A percentile compares a stretch with the other conserved stretches of the same genome.
These are phyloP conservation scores for Pandemis heparana DNA, from an alignment of 2,888 invertebrate species.

Conservation along the genomic window DNA sequence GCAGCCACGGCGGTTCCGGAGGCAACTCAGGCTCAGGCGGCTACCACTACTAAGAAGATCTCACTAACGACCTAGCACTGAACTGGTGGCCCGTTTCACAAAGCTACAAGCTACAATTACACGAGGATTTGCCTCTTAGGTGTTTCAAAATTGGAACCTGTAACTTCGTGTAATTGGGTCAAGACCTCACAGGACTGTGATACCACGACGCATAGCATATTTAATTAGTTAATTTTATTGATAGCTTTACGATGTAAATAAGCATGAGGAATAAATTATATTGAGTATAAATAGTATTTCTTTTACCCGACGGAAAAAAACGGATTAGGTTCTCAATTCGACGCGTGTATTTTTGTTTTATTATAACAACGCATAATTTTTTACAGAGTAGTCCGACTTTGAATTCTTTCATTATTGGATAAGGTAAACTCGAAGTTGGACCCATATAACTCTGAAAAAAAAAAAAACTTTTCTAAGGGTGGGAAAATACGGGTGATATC, in stretches of 20 bases:
- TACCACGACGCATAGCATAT: constrained; percentile 73
- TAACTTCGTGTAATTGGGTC: constrained; percentile 12
- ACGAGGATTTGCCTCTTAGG: too few species aligned
- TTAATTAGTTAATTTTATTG: constrained; percentile 60
- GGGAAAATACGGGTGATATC: too few species aligned
- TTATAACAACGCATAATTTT: too few species aligned
- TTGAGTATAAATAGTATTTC: constrained; percentile 48
- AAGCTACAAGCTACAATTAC: not conserved
- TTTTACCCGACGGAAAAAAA: constrained; percentile 1
- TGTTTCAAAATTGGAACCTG: not conserved
- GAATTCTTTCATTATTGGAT: not conserved
- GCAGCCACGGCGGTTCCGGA: constrained; percentile 45
- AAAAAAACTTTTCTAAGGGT: too few species aligned
- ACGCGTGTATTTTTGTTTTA: too few species aligned
- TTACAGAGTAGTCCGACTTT: not conserved
- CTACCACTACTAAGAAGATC: constrained; percentile 74
- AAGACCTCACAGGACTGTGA: constrained; percentile 68
- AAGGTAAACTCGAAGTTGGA: too few species aligned
- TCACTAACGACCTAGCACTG: constrained; percentile 48
- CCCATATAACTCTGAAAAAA: too few species aligned
- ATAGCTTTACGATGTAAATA: constrained; percentile 73
- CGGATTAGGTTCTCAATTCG: too few species aligned
- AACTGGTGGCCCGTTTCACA: not conserved
- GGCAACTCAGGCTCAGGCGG: constrained; percentile 46
- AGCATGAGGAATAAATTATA: constrained; percentile 66